Evolutionary conservation across 2,888 invertebrate genomes (phyloP), one percentile per base, ranked within the genome.

Genomic region (Ennomos erosarius): DNA sequence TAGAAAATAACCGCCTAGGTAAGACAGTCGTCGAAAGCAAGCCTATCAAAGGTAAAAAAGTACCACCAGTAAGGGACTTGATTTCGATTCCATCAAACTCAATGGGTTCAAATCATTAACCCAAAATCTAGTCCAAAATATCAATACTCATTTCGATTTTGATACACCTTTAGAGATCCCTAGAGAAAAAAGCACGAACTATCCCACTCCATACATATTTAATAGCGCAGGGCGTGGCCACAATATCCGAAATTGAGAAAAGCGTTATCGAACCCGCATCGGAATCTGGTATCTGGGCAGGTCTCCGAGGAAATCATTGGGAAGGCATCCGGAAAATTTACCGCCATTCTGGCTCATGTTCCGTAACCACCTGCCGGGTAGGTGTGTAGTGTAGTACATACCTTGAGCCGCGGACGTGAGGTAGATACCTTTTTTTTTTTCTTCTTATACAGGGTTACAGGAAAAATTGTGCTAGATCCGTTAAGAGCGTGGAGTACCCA

Each of bases 261-360:
- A 85, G 83, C 87, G 89, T 87, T 92, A 92, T 92, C 92, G 89
- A 88, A 91, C 90, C 88, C 90, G 88, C 90, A 91, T 90, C 88
- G 90, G 88, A 91, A 91, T 90, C 90, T 50, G 82, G 88, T 90
- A 92, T 92, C 92, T 88, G 86, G 90, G 86, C 85, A 85, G 89
- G 94, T 95, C 95, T 95, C 95, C 85, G 93, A 95, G 95, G 95
- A 95, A 95, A 95, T 95, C 95, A 95, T 95, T 94, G 94, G 94
- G 93, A 95, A 95, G 94, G 94, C 95, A 94, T 94, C 94, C 94
- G 93, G 93, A 93, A 93, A 93, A 93, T 93, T 93, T 93, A 93
- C 93, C 92, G 88, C 87, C 39, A 88, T 88, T 88, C 88, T 85
- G 80, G 79, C 82, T 88, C 84, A 84, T 82, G 85, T 84, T 82